Conservation (phyloP, 2,888 invertebrate genomes). For the Drosophila cracens region DNA sequence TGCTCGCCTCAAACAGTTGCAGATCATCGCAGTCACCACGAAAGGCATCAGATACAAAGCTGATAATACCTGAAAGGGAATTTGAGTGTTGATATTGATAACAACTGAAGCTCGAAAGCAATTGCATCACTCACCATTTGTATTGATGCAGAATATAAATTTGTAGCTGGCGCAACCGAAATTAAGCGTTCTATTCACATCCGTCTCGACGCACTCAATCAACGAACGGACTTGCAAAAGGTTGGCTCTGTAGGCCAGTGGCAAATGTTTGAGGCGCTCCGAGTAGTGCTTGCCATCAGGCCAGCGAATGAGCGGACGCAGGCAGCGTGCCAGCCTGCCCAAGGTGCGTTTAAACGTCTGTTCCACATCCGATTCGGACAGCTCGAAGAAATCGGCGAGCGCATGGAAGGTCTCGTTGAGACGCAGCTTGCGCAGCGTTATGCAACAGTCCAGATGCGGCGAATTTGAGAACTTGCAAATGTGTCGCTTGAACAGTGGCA, state of each 20-base stretch:
- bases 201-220: slow-evolving; percentile 84
- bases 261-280: slow-evolving; percentile 83
- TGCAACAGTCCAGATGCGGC: slow-evolving; percentile 80
- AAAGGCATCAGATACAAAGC: slow-evolving; percentile 83
- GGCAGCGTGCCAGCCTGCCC: slow-evolving; percentile 78
- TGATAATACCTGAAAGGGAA: slow-evolving; percentile 74
- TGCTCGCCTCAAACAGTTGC: slow-evolving; percentile 82
- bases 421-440: slow-evolving; percentile 83
- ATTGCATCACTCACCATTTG: slow-evolving; percentile 70
- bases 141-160: slow-evolving; percentile 83
- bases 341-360: slow-evolving; percentile 80
- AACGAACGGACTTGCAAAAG: slow-evolving; percentile 83
- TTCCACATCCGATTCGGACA: slow-evolving; percentile 80
- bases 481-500: slow-evolving; percentile 81
- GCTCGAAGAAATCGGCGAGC: slow-evolving; percentile 82
- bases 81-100: not conserved
- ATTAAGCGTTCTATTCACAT: slow-evolving; percentile 74
- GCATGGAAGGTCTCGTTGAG: slow-evolving; percentile 83
- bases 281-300: slow-evolving; percentile 83
- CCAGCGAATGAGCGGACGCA: slow-evolving; percentile 83
- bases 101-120: not conserved
- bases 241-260: slow-evolving; percentile 82
- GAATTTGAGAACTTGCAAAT: slow-evolving; percentile 80
- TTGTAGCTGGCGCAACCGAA: slow-evolving; percentile 83
- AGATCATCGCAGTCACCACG: slow-evolving; percentile 83